Evolutionary conservation across 2,888 invertebrate species (phyloP).

Genomic region (Machimus atricapillus): DNA sequence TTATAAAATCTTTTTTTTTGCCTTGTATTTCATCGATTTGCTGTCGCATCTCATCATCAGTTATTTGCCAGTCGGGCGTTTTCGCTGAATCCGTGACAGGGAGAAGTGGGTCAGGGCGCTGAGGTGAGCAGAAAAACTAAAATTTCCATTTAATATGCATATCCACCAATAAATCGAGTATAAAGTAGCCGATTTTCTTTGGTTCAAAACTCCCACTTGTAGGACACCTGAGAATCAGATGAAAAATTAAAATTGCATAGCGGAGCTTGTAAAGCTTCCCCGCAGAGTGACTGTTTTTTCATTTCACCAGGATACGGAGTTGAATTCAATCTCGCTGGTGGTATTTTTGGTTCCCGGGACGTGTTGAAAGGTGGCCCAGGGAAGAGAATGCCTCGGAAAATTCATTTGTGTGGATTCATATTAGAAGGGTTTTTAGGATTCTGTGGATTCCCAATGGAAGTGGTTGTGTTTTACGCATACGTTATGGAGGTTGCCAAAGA

Average conservation of each 20-base stretch:
- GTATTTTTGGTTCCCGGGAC: not conserved
- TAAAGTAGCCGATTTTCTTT: not conserved
- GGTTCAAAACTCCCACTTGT: not conserved
- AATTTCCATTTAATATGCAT: not conserved
- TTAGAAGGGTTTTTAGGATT: constrained; percentile 23
- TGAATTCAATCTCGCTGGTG: not conserved
- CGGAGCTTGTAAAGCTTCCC: constrained; percentile 26
- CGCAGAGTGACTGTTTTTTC: constrained; percentile 8
- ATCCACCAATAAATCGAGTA: not conserved
- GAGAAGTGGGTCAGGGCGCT: not conserved
- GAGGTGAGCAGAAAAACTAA: not conserved
- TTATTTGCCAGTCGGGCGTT: constrained; percentile 18
- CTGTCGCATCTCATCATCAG: constrained; percentile 31
- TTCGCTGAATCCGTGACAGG: not conserved
- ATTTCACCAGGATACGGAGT: not conserved
- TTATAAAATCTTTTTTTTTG: not conserved
- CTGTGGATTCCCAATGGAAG: not conserved
- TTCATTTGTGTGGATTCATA: not conserved
- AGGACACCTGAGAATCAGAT: constrained; percentile 9
- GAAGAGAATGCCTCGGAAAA: not conserved
- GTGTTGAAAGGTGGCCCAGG: not conserved
- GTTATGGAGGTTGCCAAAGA: not conserved
- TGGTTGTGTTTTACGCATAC: not conserved
- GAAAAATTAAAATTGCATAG: constrained; percentile 1
- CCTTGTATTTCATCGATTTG: constrained; percentile 42